Percentiles rank a stretch among this genome's conserved stretches.
Evolutionary conservation across 2,797 vertebrate species (phyloP).

Genomic region (Acipenser transmontanus): DNA sequence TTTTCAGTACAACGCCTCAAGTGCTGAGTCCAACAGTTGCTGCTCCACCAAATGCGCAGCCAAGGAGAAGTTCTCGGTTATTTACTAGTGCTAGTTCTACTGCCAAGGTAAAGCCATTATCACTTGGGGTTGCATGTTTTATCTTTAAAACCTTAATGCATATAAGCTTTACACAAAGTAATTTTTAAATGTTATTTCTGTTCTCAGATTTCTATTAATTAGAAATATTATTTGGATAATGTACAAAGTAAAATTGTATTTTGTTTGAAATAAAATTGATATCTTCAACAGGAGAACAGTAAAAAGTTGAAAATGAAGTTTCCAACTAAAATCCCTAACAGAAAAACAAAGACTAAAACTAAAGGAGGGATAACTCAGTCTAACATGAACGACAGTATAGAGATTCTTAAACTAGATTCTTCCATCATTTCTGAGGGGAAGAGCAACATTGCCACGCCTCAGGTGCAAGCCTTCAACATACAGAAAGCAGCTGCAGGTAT

Average conservation of each 20-base stretch:
- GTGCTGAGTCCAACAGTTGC: constrained; percentile 95
- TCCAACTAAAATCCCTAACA: constrained; percentile 94
- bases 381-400: constrained; percentile 90
- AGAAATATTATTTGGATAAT: no score
- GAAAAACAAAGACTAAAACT: constrained; percentile 95
- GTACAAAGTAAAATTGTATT: no score
- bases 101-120: constrained; percentile 76
- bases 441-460: constrained; percentile 71
- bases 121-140: no score
- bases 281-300: constrained; percentile 81
- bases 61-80: constrained; percentile 88
- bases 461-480: constrained; percentile 80
- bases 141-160: no score
- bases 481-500: constrained; percentile 89
- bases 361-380: constrained; percentile 83
- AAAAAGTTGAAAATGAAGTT: constrained; percentile 99
- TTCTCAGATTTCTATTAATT: no score
- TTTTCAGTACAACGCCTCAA: constrained; percentile 84
- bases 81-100: constrained; percentile 96
- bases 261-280: no score
- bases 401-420: constrained; percentile 88
- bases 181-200: no score
- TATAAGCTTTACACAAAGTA: no score
- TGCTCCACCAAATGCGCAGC: constrained; percentile 90
- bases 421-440: constrained; percentile 75